phyloP scores from a whole-genome alignment of 2,797 vertebrate genomes.

The Melopsittacus undulatus region DNA sequence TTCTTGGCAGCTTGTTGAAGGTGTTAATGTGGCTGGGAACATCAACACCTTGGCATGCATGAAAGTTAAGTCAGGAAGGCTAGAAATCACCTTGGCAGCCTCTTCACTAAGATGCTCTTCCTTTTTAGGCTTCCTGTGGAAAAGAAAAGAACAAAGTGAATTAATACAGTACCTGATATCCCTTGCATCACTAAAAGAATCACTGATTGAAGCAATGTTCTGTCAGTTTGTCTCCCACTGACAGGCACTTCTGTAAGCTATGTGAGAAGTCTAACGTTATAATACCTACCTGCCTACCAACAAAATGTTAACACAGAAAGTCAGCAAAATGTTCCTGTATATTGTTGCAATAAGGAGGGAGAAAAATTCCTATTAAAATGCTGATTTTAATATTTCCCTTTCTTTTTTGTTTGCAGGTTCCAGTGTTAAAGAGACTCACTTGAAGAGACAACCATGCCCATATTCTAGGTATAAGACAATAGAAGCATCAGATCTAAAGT shows the following conservation, averaged over 20 bases:
- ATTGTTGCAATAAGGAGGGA: not conserved
- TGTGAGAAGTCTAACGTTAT: not conserved
- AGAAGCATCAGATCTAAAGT: not conserved
- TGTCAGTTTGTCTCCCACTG: slow-evolving; percentile 16
- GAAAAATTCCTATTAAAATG: not conserved
- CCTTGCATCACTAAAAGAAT: slow-evolving; percentile 1
- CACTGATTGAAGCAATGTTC: not conserved
- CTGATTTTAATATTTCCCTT: not conserved
- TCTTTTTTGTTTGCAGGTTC: not conserved
- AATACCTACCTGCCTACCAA: slow-evolving; percentile 13
- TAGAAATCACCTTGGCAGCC: slow-evolving; percentile 82
- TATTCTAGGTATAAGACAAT: not conserved
- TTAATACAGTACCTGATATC: slow-evolving; percentile 22
- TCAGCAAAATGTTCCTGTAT: not conserved
- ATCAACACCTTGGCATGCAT: slow-evolving; percentile 93
- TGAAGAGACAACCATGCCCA: not conserved
- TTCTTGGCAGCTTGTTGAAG: slow-evolving; percentile 78
- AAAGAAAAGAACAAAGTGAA: slow-evolving; percentile 44
- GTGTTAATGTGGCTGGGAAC: slow-evolving; percentile 87
- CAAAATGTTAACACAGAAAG: not conserved
- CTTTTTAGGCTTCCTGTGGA: slow-evolving; percentile 81
- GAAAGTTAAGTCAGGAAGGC: slow-evolving; percentile 89
- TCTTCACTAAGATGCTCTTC: slow-evolving; percentile 86
- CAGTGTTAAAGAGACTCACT: not conserved
- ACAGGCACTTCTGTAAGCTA: slow-evolving; percentile 23